phyloP scores from a whole-genome alignment of 2,888 invertebrate species.

The Drosophila subsilvestris region DNA sequence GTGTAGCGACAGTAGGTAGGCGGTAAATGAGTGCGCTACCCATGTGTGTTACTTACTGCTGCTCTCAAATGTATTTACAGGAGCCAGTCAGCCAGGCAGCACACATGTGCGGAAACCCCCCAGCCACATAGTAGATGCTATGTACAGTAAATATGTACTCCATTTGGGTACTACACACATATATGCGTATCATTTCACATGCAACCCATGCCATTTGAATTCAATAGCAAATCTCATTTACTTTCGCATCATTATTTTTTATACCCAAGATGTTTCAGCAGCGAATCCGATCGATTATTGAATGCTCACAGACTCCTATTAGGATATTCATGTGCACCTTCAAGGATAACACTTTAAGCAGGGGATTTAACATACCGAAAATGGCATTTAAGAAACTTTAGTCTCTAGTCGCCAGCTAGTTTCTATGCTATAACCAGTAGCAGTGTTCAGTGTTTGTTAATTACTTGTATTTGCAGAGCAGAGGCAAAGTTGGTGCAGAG shows the following conservation, averaged over 20 bases:
- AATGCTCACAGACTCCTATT: not conserved
- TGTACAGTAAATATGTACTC: conserved; percentile 7
- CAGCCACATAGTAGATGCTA: conserved; percentile 26
- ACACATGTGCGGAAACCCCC: conserved; percentile 20
- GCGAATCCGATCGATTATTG: conserved; percentile 34
- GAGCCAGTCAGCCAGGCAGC: conserved; percentile 9
- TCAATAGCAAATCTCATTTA: conserved; percentile 42
- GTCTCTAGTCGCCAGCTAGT: too few species aligned
- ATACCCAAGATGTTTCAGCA: conserved; percentile 23
- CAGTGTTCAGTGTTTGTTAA: not conserved
- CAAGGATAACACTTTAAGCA: not conserved
- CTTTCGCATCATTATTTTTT: conserved; percentile 52
- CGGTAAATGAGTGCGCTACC: conserved; percentile 71
- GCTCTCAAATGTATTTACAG: too few species aligned
- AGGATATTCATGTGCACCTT: not conserved
- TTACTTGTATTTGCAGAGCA: not conserved
- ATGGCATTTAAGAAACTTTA: too few species aligned
- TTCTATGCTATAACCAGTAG: too few species aligned
- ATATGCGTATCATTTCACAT: conserved; percentile 41
- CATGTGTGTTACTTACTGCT: too few species aligned
- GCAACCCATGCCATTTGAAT: conserved; percentile 36
- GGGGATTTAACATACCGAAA: not conserved
- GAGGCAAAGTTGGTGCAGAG: too few species aligned
- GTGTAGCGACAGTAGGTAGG: conserved; percentile 36
- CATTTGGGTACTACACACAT: not conserved